phyloP scores from a whole-genome alignment of 2,797 vertebrate genomes.

The Mormyrops attenuatus region DNA sequence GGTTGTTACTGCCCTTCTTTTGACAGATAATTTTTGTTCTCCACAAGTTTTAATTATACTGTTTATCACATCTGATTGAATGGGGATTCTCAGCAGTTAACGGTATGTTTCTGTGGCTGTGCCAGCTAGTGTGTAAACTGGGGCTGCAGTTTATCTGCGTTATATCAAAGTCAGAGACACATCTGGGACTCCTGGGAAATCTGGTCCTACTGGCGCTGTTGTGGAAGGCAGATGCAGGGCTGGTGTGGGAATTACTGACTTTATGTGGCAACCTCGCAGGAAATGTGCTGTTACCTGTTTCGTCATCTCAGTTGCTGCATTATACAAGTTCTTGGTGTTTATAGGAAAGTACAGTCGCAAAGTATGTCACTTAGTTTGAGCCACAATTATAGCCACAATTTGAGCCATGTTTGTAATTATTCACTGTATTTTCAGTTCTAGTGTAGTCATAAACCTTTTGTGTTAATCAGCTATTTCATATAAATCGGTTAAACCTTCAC shows the following conservation, averaged over 20 bases:
- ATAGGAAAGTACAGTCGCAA: not conserved
- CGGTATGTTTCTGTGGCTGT: not conserved
- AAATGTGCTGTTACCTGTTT: conserved; percentile 31
- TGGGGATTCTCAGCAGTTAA: conserved; percentile 15
- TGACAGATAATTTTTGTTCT: not conserved
- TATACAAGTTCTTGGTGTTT: not conserved
- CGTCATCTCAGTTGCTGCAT: not conserved
- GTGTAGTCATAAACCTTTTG: not conserved
- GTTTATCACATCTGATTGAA: conserved; percentile 6
- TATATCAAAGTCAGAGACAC: conserved; percentile 57
- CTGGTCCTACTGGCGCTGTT: conserved; percentile 53
- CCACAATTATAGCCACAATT: not conserved
- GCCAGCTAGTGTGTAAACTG: conserved; percentile 39
- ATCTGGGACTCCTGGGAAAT: conserved; percentile 49
- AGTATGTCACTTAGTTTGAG: not conserved
- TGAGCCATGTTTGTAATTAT: not conserved
- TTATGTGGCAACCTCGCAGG: conserved; percentile 43
- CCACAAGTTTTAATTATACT: not conserved
- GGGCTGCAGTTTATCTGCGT: conserved; percentile 42
- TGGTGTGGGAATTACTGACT: conserved; percentile 53
- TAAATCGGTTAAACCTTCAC: not conserved
- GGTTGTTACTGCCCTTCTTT: not conserved
- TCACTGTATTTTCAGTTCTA: not conserved
- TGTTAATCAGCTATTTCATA: not conserved
- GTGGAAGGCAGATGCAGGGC: conserved; percentile 59